A percentile compares a stretch with the other conserved stretches of the same genome.
These are phyloP conservation scores for Cantharis rustica DNA, from an alignment of 2,888 invertebrate genomes.

Conservation along the genomic window DNA sequence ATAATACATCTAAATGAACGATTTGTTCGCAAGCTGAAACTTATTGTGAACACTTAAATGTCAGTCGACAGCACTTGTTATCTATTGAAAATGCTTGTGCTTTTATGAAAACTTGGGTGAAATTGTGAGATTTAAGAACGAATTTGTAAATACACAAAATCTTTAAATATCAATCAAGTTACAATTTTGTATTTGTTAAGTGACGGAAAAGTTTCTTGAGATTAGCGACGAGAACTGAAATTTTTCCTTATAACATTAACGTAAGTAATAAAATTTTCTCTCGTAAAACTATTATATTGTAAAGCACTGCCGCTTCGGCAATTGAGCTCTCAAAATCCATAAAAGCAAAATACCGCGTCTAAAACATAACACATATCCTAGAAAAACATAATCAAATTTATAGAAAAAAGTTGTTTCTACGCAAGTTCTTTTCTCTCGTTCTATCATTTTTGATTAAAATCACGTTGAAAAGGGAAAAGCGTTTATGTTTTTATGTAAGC, in stretches of 20 bases:
- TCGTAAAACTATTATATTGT: background rate
- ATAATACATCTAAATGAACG: constrained; percentile 29
- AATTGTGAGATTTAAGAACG: background rate
- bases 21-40: constrained; percentile 36
- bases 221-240: background rate
- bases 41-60: constrained; percentile 41
- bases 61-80: constrained; percentile 40
- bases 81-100: constrained; percentile 34
- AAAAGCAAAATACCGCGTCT: constrained; percentile 47
- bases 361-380: constrained; percentile 40
- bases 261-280: background rate
- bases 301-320: constrained; percentile 48
- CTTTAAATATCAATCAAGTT: background rate
- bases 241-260: background rate
- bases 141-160: background rate
- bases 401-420: constrained; percentile 7
- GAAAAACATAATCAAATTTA: constrained; percentile 35
- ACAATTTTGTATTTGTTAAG: background rate
- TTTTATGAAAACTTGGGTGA: constrained; percentile 10
- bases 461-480: background rate
- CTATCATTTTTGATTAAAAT: background rate
- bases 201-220: background rate
- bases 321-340: constrained; percentile 47
- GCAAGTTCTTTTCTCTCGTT: background rate
- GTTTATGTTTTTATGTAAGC: constrained; percentile 6